Evolutionary conservation across 2,797 vertebrate species (phyloP).

Genomic region (Apogon hyalosoma): DNA sequence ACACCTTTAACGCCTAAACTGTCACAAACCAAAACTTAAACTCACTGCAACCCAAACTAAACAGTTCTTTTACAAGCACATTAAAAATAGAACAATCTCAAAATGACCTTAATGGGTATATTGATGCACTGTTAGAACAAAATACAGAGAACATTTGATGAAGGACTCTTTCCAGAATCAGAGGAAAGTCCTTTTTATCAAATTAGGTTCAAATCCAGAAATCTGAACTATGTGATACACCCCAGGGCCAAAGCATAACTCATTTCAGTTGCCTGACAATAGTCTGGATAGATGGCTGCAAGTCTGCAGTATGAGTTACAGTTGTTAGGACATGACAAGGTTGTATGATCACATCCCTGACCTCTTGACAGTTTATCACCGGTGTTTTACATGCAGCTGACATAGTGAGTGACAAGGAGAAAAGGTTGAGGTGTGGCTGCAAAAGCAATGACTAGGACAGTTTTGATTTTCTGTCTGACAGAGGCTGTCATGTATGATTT

Average conservation of each 20-base stretch:
- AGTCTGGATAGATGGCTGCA: not conserved
- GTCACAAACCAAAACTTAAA: not conserved
- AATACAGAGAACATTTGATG: conserved; percentile 5
- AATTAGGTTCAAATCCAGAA: conserved; percentile 22
- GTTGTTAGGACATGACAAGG: conserved; percentile 3
- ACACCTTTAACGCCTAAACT: conserved; percentile 32
- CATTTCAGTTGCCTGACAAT: conserved; percentile 23
- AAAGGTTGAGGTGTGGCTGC: not conserved
- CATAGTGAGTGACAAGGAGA: not conserved
- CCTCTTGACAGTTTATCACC: not conserved
- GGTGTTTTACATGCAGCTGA: conserved; percentile 17
- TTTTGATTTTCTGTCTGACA: conserved; percentile 15
- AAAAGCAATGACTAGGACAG: not conserved
- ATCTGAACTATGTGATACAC: not conserved
- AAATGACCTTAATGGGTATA: not conserved
- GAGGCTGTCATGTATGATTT: conserved; percentile 9
- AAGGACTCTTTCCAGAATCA: not conserved
- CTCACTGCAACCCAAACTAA: not conserved
- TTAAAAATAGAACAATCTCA: not conserved
- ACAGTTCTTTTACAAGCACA: not conserved
- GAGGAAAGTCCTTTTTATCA: conserved; percentile 6
- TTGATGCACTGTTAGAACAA: conserved; percentile 21
- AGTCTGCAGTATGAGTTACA: conserved; percentile 2
- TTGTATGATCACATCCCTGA: not conserved
- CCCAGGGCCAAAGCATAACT: not conserved